Percentiles rank a stretch among this genome's conserved stretches.
These are phyloP conservation scores for Hydrozoanthus gracilis DNA, from an alignment of 92 coral and sea anemone species.

Conservation along the genomic window DNA sequence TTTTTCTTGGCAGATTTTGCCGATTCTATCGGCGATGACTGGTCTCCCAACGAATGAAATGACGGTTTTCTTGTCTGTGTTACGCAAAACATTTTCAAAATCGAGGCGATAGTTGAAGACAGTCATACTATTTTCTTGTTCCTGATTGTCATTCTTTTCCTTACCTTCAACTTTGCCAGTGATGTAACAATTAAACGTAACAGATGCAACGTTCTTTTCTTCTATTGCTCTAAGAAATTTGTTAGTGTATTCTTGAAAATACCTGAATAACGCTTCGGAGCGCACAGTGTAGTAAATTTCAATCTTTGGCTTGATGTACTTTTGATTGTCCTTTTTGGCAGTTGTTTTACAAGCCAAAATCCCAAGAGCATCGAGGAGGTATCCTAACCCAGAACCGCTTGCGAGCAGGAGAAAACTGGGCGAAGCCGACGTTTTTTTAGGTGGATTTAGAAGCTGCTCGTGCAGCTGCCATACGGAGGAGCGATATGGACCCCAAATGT, in stretches of 20 bases:
- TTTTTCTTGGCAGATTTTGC: slow-evolving; percentile 47
- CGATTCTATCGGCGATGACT: slow-evolving; percentile 52
- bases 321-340: not conserved
- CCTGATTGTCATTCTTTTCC: not conserved
- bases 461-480: slow-evolving; percentile 59
- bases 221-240: slow-evolving; percentile 39
- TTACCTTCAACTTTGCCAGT: slow-evolving; percentile 25
- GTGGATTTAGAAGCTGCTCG: slow-evolving; percentile 4
- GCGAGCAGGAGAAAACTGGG: slow-evolving; percentile 57
- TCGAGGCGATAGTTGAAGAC: slow-evolving; percentile 53
- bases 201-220: slow-evolving; percentile 36
- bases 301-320: not conserved
- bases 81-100: slow-evolving; percentile 47
- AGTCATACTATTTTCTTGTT: slow-evolving; percentile 16
- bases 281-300: slow-evolving; percentile 67
- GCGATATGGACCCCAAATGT: slow-evolving; percentile 69
- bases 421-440: slow-evolving; percentile 7
- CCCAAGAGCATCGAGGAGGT: slow-evolving; percentile 60
- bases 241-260: slow-evolving; percentile 22
- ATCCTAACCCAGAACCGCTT: slow-evolving; percentile 68
- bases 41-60: slow-evolving; percentile 70
- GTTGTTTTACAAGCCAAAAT: slow-evolving; percentile 47
- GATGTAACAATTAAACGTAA: slow-evolving; percentile 52
- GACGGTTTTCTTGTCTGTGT: slow-evolving; percentile 43
- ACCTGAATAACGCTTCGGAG: slow-evolving; percentile 49